Evolutionary conservation across 1,140 invertebrate species (phyloP).

Genomic region (Drosophila mayri): DNA sequence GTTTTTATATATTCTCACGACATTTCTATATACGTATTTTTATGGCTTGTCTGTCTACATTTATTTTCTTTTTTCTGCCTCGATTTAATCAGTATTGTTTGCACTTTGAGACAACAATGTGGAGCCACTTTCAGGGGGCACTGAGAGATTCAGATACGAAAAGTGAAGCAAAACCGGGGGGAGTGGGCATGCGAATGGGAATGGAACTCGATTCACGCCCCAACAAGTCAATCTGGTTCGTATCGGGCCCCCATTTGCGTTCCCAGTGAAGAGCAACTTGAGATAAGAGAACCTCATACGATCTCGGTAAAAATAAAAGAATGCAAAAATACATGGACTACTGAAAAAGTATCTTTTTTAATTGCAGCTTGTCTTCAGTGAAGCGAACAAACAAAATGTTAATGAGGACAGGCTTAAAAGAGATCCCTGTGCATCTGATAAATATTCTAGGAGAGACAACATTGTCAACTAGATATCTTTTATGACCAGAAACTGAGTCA

Average conservation of each 20-base stretch:
- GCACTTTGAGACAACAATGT: conserved; percentile 63
- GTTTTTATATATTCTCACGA: not conserved
- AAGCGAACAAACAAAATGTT: conserved; percentile 24
- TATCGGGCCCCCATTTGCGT: conserved; percentile 23
- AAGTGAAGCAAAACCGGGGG: conserved; percentile 44
- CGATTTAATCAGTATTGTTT: conserved; percentile 53
- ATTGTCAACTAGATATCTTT: conserved; percentile 16
- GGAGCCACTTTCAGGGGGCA: conserved; percentile 41
- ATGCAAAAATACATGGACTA: conserved; percentile 32
- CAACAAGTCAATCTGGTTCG: conserved; percentile 47
- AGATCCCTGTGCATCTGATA: conserved; percentile 30
- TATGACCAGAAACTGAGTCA: conserved; percentile 9
- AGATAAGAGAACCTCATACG: conserved; percentile 40
- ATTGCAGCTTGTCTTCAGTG: conserved; percentile 58
- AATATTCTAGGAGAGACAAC: not conserved
- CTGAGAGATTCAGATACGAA: conserved; percentile 20
- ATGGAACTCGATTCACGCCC: conserved; percentile 23
- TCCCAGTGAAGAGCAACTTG: conserved; percentile 37
- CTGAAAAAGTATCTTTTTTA: conserved; percentile 24
- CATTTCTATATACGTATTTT: not conserved
- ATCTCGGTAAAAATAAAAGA: conserved; percentile 24
- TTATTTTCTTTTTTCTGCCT: not conserved
- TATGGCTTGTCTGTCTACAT: conserved; percentile 14
- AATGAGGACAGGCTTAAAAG: conserved; percentile 30
- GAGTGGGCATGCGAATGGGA: conserved; percentile 21